Base-by-base conservation (phyloP, 2,797 vertebrate genomes). In the Sebastes elongatus region DNA sequence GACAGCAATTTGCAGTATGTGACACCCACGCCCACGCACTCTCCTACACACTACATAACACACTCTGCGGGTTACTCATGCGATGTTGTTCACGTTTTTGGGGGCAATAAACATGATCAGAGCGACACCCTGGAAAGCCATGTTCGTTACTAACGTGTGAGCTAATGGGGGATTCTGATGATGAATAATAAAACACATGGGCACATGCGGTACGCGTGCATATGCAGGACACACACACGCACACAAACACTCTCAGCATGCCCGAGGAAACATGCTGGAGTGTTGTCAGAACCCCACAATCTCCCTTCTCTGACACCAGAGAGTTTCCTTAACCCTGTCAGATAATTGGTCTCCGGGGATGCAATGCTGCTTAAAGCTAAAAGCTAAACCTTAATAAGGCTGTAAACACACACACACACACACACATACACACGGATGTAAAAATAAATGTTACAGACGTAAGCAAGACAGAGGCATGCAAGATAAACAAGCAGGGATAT, bases 271-370 rank as follows among this genome's bases (percentile, higher is more conserved):
- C 82, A 87, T 84, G 77, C 84, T 85, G 84, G 83, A 91, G 90
- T 82, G 78, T 90, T 93, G 92, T 93, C 89, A 91, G 81, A 90
- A 84, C 73, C 76, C 62, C 72, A 79, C 86, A 89, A 71, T 89
- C 87, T 90, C 80, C 78, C 57, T 80, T 86, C 64, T 65, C 76
- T 86, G 80, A 88, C 85, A 91, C 83, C 71, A 72, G 84, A 89
- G 85, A 81, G 84, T 85, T 93, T 91, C 89, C 87, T 90, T 90
- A 89, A 91, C 89, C 88, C 88, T 92, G 92, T 90, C 91, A 86
- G 81, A 94, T 94, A 95, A 95, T 94, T 95, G 93, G 94, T 93
- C 94, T 93, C 93, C 22, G 38, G 88, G 84, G 93, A 88, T 60
- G 78, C 69, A 68, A 71, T 84, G 71, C 66, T 84, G 92, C 91